phyloP scores from a whole-genome alignment of 2,113 vertebrate species.

The Enhydra lutris region DNA sequence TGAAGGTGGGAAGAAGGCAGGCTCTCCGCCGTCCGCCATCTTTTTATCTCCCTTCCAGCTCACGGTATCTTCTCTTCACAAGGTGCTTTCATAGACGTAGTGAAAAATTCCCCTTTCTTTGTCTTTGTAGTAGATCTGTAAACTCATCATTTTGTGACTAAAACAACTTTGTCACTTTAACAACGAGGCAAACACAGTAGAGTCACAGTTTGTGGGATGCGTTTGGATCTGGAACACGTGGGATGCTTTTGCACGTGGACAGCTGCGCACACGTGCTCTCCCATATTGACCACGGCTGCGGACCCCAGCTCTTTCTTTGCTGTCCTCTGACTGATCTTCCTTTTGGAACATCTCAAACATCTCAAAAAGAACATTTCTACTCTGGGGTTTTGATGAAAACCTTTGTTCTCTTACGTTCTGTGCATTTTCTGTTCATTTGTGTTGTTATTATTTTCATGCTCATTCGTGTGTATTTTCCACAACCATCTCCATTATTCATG shows the following conservation, averaged over 20 bases:
- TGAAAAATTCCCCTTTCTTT: background rate
- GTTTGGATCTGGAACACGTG: accelerated
- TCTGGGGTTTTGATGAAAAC: background rate
- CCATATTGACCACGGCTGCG: accelerated
- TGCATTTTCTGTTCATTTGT: background rate
- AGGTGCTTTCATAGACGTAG: too few species aligned
- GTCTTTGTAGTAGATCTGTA: background rate
- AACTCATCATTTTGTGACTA: background rate
- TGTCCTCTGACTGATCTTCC: background rate
- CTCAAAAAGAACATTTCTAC: background rate
- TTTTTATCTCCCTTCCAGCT: background rate
- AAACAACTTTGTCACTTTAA: background rate
- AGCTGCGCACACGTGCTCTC: accelerated
- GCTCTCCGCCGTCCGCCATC: accelerated
- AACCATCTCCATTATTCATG: background rate
- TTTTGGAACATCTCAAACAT: background rate
- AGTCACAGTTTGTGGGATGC: accelerated
- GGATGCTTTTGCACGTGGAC: accelerated
- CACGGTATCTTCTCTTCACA: background rate
- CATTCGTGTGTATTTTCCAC: background rate
- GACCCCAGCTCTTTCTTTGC: background rate
- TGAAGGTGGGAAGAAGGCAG: accelerated
- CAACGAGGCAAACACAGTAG: background rate
- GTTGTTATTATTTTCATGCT: background rate
- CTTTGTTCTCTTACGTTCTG: background rate